Evolutionary conservation across 1,140 invertebrate species (phyloP).

Genomic region (Myzus persicae): DNA sequence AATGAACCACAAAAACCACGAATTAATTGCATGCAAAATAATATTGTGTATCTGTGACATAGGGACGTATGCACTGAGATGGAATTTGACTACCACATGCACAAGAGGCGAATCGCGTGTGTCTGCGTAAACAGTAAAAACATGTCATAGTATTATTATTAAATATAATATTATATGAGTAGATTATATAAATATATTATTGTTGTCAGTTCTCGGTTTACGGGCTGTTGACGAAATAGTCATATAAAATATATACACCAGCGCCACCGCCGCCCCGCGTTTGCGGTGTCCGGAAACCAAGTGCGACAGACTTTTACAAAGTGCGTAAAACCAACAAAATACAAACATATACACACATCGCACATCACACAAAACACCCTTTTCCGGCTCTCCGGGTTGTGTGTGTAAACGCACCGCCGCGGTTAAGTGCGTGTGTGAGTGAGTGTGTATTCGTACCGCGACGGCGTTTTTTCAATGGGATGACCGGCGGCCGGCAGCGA

Average conservation of each 20-base stretch:
- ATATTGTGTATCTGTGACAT: not conserved
- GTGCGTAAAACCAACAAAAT: not conserved
- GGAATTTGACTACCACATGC: not conserved
- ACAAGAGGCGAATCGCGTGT: not conserved
- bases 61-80: not conserved
- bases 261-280: not conserved
- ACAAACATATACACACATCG: not conserved
- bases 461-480: slow-evolving; percentile 53
- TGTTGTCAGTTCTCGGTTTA: not conserved
- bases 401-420: not conserved
- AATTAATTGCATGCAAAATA: not conserved
- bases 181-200: too few relatives aligned
- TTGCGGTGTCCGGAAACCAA: not conserved
- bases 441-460: not conserved
- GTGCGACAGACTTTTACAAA: slow-evolving; percentile 24
- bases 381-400: not conserved
- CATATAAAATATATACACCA: not conserved
- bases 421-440: not conserved
- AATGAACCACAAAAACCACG: not conserved
- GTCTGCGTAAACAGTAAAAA: too few relatives aligned
- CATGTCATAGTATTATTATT: too few relatives aligned
- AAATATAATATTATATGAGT: too few relatives aligned
- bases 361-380: not conserved
- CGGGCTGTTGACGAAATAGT: not conserved
- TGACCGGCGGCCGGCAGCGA: slow-evolving; percentile 24